A percentile compares a stretch with the other conserved stretches of the same genome.
Evolutionary conservation across 2,797 vertebrate genomes (phyloP).

Genomic region (Loriculus beryllinus): DNA sequence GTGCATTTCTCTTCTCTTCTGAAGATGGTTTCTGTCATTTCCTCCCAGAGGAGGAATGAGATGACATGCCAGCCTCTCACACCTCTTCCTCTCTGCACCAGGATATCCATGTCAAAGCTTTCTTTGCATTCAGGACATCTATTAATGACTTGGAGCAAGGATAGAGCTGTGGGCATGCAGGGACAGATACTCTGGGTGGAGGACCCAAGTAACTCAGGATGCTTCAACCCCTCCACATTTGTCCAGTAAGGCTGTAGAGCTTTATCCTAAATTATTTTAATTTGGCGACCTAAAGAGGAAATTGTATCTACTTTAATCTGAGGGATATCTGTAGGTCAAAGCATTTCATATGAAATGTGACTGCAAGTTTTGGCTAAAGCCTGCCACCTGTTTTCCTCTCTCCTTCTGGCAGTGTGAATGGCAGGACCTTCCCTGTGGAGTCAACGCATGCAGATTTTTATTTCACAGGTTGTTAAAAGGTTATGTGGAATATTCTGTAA

Average conservation of each 20-base stretch:
- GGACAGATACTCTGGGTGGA: background rate
- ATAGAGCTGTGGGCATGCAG: background rate
- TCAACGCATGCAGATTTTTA: background rate
- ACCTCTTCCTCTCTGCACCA: background rate
- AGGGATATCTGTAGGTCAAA: background rate
- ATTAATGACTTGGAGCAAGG: background rate
- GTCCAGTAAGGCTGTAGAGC: background rate
- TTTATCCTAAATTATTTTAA: background rate
- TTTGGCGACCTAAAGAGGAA: background rate
- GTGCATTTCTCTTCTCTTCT: background rate
- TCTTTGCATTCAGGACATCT: background rate
- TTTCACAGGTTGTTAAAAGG: background rate
- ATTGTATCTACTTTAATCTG: fast-evolving
- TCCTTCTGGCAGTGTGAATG: background rate
- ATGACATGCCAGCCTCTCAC: background rate
- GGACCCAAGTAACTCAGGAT: background rate
- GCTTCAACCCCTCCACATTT: background rate
- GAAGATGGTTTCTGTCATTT: background rate
- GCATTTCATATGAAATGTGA: background rate
- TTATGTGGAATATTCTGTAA: fast-evolving
- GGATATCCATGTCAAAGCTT: background rate
- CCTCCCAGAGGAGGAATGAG: background rate
- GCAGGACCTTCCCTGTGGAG: background rate
- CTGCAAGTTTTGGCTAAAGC: background rate
- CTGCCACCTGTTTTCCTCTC: background rate